A percentile compares a stretch with the other conserved stretches of the same genome.
phyloP scores from a whole-genome alignment of 2,888 invertebrate species.

The Antitype chi region DNA sequence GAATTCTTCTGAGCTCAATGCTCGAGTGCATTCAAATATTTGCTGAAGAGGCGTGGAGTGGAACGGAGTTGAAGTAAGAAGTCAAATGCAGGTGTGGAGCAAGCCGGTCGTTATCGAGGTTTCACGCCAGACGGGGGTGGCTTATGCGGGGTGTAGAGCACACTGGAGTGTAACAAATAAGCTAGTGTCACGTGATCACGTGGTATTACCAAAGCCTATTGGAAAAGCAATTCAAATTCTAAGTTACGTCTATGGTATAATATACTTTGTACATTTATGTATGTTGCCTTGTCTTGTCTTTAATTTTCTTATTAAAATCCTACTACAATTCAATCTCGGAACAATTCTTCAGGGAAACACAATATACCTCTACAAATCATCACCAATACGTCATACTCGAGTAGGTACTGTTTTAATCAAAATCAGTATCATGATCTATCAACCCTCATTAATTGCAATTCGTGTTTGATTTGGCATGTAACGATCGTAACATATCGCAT shows the following conservation, averaged over 20 bases:
- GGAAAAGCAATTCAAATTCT: not conserved
- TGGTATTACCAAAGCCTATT: not conserved
- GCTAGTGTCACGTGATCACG: not conserved
- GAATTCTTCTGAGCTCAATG: slow-evolving; percentile 56
- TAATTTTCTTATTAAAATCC: no score
- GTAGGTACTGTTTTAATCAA: slow-evolving; percentile 33
- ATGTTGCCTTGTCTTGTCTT: no score
- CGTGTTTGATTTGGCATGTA: slow-evolving; percentile 59
- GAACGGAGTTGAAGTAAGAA: slow-evolving; percentile 60
- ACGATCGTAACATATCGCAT: slow-evolving; percentile 49
- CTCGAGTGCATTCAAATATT: slow-evolving; percentile 67
- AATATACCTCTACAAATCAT: not conserved
- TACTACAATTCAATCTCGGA: not conserved
- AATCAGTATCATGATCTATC: slow-evolving; percentile 56
- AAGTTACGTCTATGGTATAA: no score
- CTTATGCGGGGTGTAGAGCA: slow-evolving; percentile 37
- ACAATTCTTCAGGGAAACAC: not conserved
- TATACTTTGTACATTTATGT: no score
- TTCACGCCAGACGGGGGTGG: slow-evolving; percentile 55
- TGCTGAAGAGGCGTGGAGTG: slow-evolving; percentile 57
- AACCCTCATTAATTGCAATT: slow-evolving; percentile 57
- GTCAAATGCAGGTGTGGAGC: slow-evolving; percentile 64
- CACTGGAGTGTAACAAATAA: slow-evolving; percentile 35
- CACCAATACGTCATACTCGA: not conserved
- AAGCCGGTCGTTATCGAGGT: slow-evolving; percentile 67